Conservation (phyloP, 1,140 invertebrate genomes). For the Andrena cerasifolii region DNA sequence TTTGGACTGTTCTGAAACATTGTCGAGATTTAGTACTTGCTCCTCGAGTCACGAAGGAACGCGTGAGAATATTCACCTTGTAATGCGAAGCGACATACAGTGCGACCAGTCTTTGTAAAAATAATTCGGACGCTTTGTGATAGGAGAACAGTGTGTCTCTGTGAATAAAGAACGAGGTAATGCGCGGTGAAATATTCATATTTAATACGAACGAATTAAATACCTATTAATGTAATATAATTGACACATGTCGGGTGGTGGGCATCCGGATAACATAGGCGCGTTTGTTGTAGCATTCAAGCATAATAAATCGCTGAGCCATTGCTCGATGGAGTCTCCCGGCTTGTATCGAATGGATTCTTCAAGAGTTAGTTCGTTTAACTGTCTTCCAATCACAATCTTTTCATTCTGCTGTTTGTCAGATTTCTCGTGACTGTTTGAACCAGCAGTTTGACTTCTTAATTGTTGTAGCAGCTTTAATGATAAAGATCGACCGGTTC, state of each 20-base stretch:
- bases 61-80: slow-evolving; percentile 84
- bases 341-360: slow-evolving; percentile 97
- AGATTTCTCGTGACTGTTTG: slow-evolving; percentile 78
- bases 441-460: slow-evolving; percentile 83
- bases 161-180: slow-evolving; percentile 47
- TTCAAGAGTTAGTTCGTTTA: slow-evolving; percentile 88
- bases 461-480: slow-evolving; percentile 97
- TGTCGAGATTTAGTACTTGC: background rate
- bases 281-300: slow-evolving; percentile 90
- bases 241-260: slow-evolving; percentile 94
- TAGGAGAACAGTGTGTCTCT: slow-evolving; percentile 98
- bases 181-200: slow-evolving; percentile 15
- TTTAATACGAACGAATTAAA: slow-evolving; percentile 27
- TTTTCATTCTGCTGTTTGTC: slow-evolving; percentile 79
- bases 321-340: slow-evolving; percentile 94
- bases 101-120: slow-evolving; percentile 95
- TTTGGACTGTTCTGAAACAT: slow-evolving; percentile 95
- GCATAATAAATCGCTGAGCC: slow-evolving; percentile 96
- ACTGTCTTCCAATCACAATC: slow-evolving; percentile 78
- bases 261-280: slow-evolving; percentile 89
- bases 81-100: slow-evolving; percentile 99
- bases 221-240: slow-evolving; percentile 92
- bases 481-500: slow-evolving; percentile 97
- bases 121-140: slow-evolving; percentile 97
- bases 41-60: slow-evolving; percentile 17